These are phyloP conservation scores for Limenitis camilla DNA, from an alignment of 2,888 invertebrate species.

Conservation along the genomic window DNA sequence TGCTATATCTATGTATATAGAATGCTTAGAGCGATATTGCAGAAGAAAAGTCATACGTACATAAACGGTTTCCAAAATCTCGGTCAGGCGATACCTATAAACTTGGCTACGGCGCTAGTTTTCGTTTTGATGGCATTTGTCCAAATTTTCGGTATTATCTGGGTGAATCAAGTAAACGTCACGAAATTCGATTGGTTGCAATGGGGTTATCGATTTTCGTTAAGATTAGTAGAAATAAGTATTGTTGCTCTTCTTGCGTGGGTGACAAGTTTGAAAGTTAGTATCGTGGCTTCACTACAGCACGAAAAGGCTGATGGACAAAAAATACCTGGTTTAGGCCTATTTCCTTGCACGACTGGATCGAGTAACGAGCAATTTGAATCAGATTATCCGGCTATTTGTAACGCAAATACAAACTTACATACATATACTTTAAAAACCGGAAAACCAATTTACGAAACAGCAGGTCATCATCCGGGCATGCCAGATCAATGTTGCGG, in stretches of 20 bases:
- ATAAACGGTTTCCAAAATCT: slow-evolving; percentile 87
- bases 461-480: slow-evolving; percentile 57
- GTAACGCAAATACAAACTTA: slow-evolving; percentile 88
- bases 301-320: slow-evolving; percentile 81
- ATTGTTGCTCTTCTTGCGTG: slow-evolving; percentile 90
- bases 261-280: slow-evolving; percentile 85
- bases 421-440: slow-evolving; percentile 87
- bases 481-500: slow-evolving; percentile 61
- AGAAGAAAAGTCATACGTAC: slow-evolving; percentile 85
- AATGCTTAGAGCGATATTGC: slow-evolving; percentile 81
- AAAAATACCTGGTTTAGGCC: slow-evolving; percentile 83
- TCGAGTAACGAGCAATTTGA: slow-evolving; percentile 90
- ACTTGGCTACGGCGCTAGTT: slow-evolving; percentile 88
- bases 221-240: slow-evolving; percentile 89
- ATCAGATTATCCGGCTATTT: slow-evolving; percentile 88
- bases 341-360: slow-evolving; percentile 87
- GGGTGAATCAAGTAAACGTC: slow-evolving; percentile 71
- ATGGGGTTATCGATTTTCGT: slow-evolving; percentile 92
- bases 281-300: slow-evolving; percentile 73
- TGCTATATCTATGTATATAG: slow-evolving; percentile 90
- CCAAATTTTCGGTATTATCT: slow-evolving; percentile 84
- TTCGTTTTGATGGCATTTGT: slow-evolving; percentile 88
- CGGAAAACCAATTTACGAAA: slow-evolving; percentile 85
- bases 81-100: slow-evolving; percentile 91
- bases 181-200: slow-evolving; percentile 89